Evolutionary conservation across 1,140 invertebrate genomes (phyloP).

Genomic region (Drosophila punjabiensis): DNA sequence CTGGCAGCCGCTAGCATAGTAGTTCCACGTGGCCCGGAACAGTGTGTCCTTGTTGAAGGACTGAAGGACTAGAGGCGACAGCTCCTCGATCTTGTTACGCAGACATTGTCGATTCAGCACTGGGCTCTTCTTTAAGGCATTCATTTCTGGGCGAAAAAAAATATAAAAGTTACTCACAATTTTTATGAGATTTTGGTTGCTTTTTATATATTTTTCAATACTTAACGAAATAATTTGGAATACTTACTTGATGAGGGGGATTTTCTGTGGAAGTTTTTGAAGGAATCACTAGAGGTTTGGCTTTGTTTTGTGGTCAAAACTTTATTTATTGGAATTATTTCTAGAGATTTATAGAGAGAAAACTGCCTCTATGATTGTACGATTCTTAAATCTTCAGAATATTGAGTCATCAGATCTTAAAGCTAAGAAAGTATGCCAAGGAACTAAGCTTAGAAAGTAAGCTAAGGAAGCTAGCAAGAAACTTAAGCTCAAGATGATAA

Average conservation of each 20-base stretch:
- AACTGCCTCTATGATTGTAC: neutral
- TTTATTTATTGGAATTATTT: neutral
- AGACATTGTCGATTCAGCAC: constrained; percentile 47
- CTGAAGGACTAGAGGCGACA: constrained; percentile 31
- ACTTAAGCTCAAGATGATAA: too few relatives aligned
- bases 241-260: constrained; percentile 7
- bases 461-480: too few relatives aligned
- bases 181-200: constrained; percentile 8
- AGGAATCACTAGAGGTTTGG: neutral
- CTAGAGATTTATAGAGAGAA: neutral
- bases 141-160: constrained; percentile 10
- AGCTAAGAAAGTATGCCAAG: neutral
- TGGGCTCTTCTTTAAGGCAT: constrained; percentile 13
- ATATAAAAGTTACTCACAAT: constrained; percentile 26
- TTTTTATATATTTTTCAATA: neutral
- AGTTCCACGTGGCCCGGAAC: constrained; percentile 51
- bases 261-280: neutral
- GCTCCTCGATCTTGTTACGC: constrained; percentile 25
- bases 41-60: constrained; percentile 23
- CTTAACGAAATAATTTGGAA: constrained; percentile 5
- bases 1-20: constrained; percentile 50
- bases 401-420: neutral
- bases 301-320: too few relatives aligned
- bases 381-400: neutral
- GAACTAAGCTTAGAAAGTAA: too few relatives aligned